Base-by-base conservation (phyloP, 2,797 vertebrate species). In the Coranthus polyacanthus region DNA sequence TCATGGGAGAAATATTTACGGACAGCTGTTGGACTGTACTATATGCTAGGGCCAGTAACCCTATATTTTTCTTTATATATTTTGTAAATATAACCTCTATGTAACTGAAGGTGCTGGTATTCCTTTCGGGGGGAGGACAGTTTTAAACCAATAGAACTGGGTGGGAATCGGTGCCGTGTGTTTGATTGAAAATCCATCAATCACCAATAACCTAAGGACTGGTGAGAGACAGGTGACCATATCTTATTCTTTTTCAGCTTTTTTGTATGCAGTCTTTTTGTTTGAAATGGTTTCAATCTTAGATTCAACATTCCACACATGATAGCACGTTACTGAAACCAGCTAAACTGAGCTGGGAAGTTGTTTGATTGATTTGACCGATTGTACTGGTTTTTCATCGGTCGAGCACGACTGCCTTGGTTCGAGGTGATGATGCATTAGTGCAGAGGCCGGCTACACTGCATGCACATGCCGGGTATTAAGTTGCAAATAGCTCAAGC, bases 11-110 rank as follows among this genome's bases (percentile, higher is more conserved):
- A 97, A 96, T 96, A 98, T 98, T 96, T 93, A 94, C 92, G 88
- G 95, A 94, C 96, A 98, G 96, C 97, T 98, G 97, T 96, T 94
- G 91, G 93, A 92, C 95, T 94, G 92, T 86, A 92, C 94, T 94
- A 87, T 95, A 96, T 94, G 93, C 93, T 95, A 84, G 93, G 91
- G 88, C 91, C 78, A 94, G 97, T 97, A 98, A 98, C 95, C 92
- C 94, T 96, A 97, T 95, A 97, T 95, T 96, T 97, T 96, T 94
- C 95, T 95, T 95, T 93, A 95, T 95, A 96, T 96, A 95, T 96
- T 96, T 95, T 96, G 92, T 94, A 93, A 96, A 94, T 93, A 95
- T 92, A 95, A 94, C 94, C 80, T 91, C 90, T 69, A 67, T 91
- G 93, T 92, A 92, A 88, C 90, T 83, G 88, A 90, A 87, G 90